Base-by-base conservation (phyloP, 2,797 vertebrate genomes). In the Spinus olivaceus region DNA sequence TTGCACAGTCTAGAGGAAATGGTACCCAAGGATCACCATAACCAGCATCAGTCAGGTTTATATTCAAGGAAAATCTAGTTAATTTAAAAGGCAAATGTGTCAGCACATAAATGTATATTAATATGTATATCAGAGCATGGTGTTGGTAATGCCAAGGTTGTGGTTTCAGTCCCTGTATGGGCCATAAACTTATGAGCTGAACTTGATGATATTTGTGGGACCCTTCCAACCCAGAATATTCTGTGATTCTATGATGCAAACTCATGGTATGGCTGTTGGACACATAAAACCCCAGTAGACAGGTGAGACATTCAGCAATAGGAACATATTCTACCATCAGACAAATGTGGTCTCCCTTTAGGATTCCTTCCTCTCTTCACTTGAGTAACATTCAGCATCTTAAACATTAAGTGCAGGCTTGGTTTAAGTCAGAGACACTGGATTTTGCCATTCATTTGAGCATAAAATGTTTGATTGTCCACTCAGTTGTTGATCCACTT, bases 381-480 rank as follows among this genome's bases (percentile, higher is more conserved):
- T 50, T 42, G 50, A 8, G 16, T 50, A 79, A n/a, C 3, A 1
- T 66, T 70, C 67, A 74, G 9, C 24, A 46, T 44, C 50, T 16
- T 54, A 53, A 76, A 72, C 17, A 35, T 39, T n/a, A 60, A n/a
- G 5, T 14, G 5, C n/a, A 44, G 14, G 1, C 33, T 88, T 51
- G 13, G 3, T 79, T 80, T 73, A 61, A 86, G 28, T 66, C 51
- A 91, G 39, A 47, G 27, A 57, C 61, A 65, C 4, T 47, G 18
- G 9, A 69, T 83, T 82, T 54, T 82, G 22, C 12, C 8, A 20
- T 18, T 61, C 39, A 18, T 90, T 90, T 79, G 46, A 70, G 35
- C 13, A 47, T 21, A 8, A 84, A 78, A 37, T 39, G 0, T 0
- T 27, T 78, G 24, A 61, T 46, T 37, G 3, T 27, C 7, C 18